Conservation (phyloP, 1,140 invertebrate genomes). For the Nebria ingens region DNA sequence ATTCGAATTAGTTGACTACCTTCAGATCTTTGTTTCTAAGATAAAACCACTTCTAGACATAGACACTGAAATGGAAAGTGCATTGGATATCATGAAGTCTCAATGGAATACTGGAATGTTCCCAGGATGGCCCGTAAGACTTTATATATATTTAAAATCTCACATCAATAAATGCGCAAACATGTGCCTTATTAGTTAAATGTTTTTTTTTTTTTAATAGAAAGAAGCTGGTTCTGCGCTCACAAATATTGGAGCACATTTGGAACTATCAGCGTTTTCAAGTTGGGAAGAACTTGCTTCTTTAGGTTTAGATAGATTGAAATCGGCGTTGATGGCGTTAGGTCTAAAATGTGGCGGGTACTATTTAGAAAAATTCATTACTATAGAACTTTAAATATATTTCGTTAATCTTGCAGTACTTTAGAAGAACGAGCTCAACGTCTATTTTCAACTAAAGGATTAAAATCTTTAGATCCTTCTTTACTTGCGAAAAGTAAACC, state of each 20-base stretch:
- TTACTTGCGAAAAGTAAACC: slow-evolving; percentile 79
- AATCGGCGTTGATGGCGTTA: slow-evolving; percentile 94
- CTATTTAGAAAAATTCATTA: slow-evolving; percentile 14
- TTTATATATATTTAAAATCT: background rate
- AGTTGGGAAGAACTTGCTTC: slow-evolving; percentile 97
- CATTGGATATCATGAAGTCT: slow-evolving; percentile 66
- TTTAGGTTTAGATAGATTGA: slow-evolving; percentile 91
- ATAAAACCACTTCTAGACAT: slow-evolving; percentile 89
- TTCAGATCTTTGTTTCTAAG: slow-evolving; percentile 73
- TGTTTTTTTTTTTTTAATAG: slow-evolving; percentile 43
- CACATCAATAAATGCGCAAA: slow-evolving; percentile 11
- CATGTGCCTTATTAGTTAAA: slow-evolving; percentile 13
- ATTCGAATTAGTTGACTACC: slow-evolving; percentile 73
- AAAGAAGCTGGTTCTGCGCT: slow-evolving; percentile 93
- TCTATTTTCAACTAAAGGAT: slow-evolving; percentile 91
- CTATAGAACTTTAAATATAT: slow-evolving; percentile 12
- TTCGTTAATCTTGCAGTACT: slow-evolving; percentile 46
- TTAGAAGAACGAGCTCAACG: slow-evolving; percentile 93
- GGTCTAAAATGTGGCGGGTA: slow-evolving; percentile 96
- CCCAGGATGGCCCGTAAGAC: slow-evolving; percentile 81
- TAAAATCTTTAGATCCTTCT: slow-evolving; percentile 79
- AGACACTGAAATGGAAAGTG: slow-evolving; percentile 63
- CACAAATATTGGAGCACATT: slow-evolving; percentile 85
- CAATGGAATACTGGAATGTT: slow-evolving; percentile 86
- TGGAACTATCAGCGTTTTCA: slow-evolving; percentile 93